Evolutionary conservation across 2,888 invertebrate genomes (phyloP).

Genomic region (Pteria penguin): DNA sequence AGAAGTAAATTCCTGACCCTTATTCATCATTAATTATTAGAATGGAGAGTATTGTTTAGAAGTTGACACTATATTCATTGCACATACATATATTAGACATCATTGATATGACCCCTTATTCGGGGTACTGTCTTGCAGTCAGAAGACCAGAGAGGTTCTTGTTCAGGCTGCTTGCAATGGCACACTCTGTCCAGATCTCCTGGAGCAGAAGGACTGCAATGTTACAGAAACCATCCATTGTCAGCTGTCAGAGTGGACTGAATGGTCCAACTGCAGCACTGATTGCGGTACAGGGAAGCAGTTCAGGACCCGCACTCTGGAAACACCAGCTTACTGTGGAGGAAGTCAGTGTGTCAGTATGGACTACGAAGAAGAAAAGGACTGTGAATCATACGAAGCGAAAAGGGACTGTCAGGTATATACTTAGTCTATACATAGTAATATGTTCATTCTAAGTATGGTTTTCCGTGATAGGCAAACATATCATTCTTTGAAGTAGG

Average conservation of each 20-base stretch:
- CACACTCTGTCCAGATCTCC: conserved; percentile 48
- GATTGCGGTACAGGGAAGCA: conserved; percentile 56
- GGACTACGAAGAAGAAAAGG: conserved; percentile 40
- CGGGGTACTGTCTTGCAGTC: conserved; percentile 33
- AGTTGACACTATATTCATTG: background rate
- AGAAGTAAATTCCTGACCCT: too few species aligned
- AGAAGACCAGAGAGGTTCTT: conserved; percentile 46
- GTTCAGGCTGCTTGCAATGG: conserved; percentile 54
- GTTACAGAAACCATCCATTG: conserved; percentile 50
- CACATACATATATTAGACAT: background rate
- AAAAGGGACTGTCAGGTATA: conserved; percentile 56
- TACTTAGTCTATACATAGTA: too few species aligned
- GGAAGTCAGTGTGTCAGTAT: conserved; percentile 50
- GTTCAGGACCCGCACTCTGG: conserved; percentile 46
- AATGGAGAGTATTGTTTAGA: background rate
- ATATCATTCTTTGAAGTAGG: too few species aligned
- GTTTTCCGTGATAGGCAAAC: too few species aligned
- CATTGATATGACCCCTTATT: background rate
- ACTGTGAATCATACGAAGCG: conserved; percentile 55
- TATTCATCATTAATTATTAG: background rate
- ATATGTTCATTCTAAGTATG: too few species aligned
- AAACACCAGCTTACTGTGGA: conserved; percentile 61
- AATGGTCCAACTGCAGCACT: conserved; percentile 60
- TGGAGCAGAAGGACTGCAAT: conserved; percentile 51
- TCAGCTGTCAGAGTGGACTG: conserved; percentile 55